Base-by-base conservation (phyloP, 2,113 vertebrate genomes). In the Abramis brama region DNA sequence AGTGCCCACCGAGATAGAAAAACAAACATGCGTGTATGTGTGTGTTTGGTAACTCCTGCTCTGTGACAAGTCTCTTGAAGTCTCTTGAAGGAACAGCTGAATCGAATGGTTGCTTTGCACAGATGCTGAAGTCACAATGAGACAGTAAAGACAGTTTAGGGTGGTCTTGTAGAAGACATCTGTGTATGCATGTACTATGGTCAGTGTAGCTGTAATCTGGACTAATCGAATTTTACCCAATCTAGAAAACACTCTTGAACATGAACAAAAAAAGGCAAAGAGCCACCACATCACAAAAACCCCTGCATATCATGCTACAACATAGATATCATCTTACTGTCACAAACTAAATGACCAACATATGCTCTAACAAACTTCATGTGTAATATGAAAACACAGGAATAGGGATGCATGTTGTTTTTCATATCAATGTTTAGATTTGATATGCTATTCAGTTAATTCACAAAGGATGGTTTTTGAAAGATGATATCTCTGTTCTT, bases 211-310 rank as follows among this genome's bases (percentile, higher is more conserved):
- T 64, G 79, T 66, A 21, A 81, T 81, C 39, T 66, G 25, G 17
- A 64, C 60, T 59, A 36, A 79, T 36, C 19, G 13, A 79, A 79
- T 59, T 79, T 47, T n/a, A 25, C 23, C 39, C 19, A 80, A 80
- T 47, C 59, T 64, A 47, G 17, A 45, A 27, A 81, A 66, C n/a
- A 68, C 27, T 4, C 39, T 70, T 82, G 27, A 33, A 82, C 80
- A 50, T 81, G 59, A 66, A 81, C 60, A 19, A 82, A 19, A 19
- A 82, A 82, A 52, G 19, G 25, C 43, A 36, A 80, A 30, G 39
- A 64, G 36, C 36, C 70, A 73, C 70, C 77, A 79, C 33, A 81
- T 81, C 36, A 66, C 79, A 66, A 27, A 47, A 64, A 80, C 39
- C 78, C 47, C 79, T 0, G 39, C 71, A 80, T 27, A 17, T 80